Percentiles rank a stretch among this genome's conserved stretches.
Conservation (phyloP, 2,888 invertebrate genomes). For the Apomyelois bistriatella region DNA sequence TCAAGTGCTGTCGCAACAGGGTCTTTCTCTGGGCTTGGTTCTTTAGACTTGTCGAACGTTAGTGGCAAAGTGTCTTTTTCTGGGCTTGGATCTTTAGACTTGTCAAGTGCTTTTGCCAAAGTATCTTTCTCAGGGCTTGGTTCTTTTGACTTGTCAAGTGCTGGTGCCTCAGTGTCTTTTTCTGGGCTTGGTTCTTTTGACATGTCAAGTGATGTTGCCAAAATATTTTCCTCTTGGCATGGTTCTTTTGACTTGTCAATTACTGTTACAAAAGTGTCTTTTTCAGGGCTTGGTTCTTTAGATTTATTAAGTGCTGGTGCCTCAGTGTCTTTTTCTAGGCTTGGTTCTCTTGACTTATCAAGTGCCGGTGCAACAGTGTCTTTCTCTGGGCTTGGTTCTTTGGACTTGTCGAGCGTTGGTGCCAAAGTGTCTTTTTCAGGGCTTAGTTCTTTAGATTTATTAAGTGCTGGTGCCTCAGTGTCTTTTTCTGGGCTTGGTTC, state of each 20-base stretch:
- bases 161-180: background rate
- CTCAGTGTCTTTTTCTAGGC: slow-evolving; percentile 8
- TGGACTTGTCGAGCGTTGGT: background rate
- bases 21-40: background rate
- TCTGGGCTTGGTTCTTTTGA: background rate
- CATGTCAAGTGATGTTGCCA: background rate
- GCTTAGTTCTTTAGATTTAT: slow-evolving; percentile 10
- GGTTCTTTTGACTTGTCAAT: slow-evolving; percentile 12
- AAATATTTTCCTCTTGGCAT: background rate
- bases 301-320: slow-evolving; percentile 6
- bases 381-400: slow-evolving; percentile 11
- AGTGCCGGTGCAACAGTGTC: background rate
- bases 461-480: too few species aligned
- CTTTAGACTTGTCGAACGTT: background rate
- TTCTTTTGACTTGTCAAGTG: slow-evolving; percentile 13
- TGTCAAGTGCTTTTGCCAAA: background rate
- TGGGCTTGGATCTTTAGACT: background rate
- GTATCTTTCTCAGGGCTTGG: slow-evolving; percentile 6
- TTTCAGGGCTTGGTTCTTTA: slow-evolving; percentile 11
- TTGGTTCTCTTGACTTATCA: slow-evolving; percentile 9
- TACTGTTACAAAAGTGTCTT: background rate
- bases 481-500: slow-evolving; percentile 14
- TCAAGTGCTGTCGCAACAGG: background rate
- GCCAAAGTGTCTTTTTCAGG: slow-evolving; percentile 18
- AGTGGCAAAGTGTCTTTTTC: background rate